These are phyloP conservation scores for Diphyllodes magnificus DNA, from an alignment of 2,113 vertebrate species.

Conservation along the genomic window DNA sequence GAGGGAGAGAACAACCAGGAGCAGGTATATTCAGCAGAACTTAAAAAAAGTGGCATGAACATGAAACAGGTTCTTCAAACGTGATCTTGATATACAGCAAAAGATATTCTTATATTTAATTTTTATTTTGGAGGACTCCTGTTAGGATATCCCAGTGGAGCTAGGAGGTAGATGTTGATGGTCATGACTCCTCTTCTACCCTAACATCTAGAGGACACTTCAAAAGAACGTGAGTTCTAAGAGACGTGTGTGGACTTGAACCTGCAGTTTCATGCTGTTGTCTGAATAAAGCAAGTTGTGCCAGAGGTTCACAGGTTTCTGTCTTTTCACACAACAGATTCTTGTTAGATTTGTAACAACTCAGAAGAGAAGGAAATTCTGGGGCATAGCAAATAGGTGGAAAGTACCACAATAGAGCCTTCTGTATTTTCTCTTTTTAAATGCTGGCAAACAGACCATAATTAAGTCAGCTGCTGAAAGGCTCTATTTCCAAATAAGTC, in stretches of 20 bases:
- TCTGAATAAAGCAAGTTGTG: not conserved
- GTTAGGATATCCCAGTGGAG: not conserved
- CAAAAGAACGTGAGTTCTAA: not conserved
- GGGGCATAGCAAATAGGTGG: not conserved
- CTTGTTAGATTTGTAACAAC: not conserved
- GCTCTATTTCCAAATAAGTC: not conserved
- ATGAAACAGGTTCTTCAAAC: not conserved
- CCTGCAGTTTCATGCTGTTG: not conserved
- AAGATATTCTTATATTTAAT: not conserved
- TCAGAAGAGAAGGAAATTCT: not conserved
- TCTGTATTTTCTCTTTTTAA: not conserved
- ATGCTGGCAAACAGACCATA: not conserved
- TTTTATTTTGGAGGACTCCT: not conserved
- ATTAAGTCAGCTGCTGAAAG: not conserved
- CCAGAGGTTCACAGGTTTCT: not conserved
- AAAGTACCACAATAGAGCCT: not conserved
- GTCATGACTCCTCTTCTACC: not conserved
- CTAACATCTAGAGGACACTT: not conserved
- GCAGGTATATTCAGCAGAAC: not conserved
- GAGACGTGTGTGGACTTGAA: not conserved
- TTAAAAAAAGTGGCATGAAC: not conserved
- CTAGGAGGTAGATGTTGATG: not conserved
- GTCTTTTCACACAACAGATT: not conserved
- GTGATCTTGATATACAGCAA: not conserved
- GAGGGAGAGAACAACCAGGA: not conserved